Percentiles rank a stretch among this genome's conserved stretches.
Evolutionary conservation across 2,888 invertebrate species (phyloP).

Genomic region (Mayetiola destructor): DNA sequence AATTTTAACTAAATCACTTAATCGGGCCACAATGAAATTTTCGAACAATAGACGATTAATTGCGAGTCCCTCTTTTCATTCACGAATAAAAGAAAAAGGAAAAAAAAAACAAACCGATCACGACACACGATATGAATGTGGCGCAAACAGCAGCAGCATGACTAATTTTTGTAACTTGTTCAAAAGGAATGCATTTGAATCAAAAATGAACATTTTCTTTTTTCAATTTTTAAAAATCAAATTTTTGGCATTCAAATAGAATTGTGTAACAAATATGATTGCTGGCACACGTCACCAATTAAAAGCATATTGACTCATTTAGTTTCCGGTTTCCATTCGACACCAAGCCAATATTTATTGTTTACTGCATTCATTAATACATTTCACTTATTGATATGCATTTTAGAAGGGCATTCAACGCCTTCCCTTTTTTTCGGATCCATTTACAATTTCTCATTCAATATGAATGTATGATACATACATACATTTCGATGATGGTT

Average conservation of each 20-base stretch:
- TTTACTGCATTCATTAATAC: slow-evolving; percentile 5
- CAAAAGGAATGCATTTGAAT: background rate
- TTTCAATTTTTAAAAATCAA: background rate
- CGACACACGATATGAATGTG: no score
- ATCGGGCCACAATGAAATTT: background rate
- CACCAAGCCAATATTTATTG: background rate
- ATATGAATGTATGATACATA: no score
- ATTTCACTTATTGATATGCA: background rate
- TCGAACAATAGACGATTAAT: slow-evolving; percentile 9
- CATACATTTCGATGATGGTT: no score
- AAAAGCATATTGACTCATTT: slow-evolving; percentile 6
- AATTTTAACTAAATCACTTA: background rate
- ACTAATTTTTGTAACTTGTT: background rate
- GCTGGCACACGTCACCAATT: slow-evolving; percentile 10
- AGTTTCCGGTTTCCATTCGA: background rate
- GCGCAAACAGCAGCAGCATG: background rate
- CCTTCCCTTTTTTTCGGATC: no score
- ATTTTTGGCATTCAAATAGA: background rate
- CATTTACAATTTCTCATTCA: no score
- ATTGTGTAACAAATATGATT: slow-evolving; percentile 8
- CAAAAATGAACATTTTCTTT: background rate
- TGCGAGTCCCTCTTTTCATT: background rate
- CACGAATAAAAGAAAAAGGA: no score
- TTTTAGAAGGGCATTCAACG: no score
- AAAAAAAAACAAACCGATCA: no score